A percentile compares a stretch with the other conserved stretches of the same genome.
phyloP scores from a whole-genome alignment of 1,140 invertebrate genomes.

The Heliconius nattereri region DNA sequence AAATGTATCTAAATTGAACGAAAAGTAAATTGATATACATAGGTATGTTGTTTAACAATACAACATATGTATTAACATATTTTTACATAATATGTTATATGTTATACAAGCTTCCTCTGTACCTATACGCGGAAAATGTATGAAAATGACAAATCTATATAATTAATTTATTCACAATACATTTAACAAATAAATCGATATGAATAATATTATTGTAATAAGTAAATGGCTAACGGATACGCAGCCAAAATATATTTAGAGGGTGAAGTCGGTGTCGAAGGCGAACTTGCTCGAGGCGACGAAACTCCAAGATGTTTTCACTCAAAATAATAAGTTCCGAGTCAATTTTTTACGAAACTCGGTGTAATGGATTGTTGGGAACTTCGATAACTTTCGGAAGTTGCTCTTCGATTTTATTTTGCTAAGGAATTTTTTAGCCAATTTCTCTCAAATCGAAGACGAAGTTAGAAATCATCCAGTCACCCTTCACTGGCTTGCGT shows the following conservation, averaged over 20 bases:
- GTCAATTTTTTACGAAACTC: constrained; percentile 79
- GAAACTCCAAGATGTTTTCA: constrained; percentile 76
- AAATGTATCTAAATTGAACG: no score
- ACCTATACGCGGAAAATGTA: not conserved
- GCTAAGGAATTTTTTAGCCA: constrained; percentile 78
- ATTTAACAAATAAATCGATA: constrained; percentile 3
- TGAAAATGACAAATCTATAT: not conserved
- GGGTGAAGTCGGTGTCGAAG: constrained; percentile 36
- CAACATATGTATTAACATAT: no score
- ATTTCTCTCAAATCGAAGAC: constrained; percentile 64
- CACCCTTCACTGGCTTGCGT: constrained; percentile 57
- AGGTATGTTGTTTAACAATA: no score
- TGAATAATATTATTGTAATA: constrained; percentile 17
- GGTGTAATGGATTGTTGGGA: constrained; percentile 79
- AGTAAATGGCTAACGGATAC: constrained; percentile 23
- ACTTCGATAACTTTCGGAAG: constrained; percentile 81
- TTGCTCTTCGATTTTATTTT: constrained; percentile 79
- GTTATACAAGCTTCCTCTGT: no score
- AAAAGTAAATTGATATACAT: no score
- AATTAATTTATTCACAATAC: not conserved
- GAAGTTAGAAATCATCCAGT: constrained; percentile 76
- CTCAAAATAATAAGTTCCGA: constrained; percentile 79
- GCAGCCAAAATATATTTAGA: constrained; percentile 9
- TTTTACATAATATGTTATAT: no score
- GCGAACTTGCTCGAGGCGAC: constrained; percentile 61